These are phyloP conservation scores for Centropus unirufus DNA, from an alignment of 2,113 vertebrate species.

Conservation along the genomic window DNA sequence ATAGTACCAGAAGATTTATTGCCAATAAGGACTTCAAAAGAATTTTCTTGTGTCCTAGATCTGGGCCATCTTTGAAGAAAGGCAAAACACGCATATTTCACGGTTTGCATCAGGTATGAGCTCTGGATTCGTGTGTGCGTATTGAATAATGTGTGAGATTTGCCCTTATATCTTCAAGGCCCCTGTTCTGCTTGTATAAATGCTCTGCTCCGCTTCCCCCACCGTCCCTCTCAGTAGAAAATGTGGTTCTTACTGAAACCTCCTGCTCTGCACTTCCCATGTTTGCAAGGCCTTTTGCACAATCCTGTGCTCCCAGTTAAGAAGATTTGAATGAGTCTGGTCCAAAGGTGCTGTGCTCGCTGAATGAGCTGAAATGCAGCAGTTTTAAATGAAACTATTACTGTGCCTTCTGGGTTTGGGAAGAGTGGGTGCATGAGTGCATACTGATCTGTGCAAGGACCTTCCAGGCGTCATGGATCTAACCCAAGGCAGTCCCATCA, in stretches of 20 bases:
- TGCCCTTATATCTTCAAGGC: neutral
- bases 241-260: neutral
- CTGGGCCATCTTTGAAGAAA: slow-evolving; percentile 89
- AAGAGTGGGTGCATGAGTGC: neutral
- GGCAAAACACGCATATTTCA: slow-evolving; percentile 92
- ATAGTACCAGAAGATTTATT: neutral
- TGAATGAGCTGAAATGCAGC: neutral
- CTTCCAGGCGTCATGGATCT: neutral
- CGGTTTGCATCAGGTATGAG: slow-evolving; percentile 89
- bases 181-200: neutral
- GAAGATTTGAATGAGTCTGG: neutral
- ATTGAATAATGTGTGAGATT: neutral
- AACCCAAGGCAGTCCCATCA: neutral
- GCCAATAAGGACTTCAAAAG: neutral
- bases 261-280: neutral
- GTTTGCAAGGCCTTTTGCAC: neutral
- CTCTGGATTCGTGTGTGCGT: neutral
- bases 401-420: neutral
- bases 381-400: neutral
- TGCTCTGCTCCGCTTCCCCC: neutral
- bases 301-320: neutral
- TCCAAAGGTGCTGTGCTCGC: neutral
- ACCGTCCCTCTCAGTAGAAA: neutral
- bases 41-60: slow-evolving; percentile 76
- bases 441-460: neutral